Base-by-base conservation (phyloP, 1,140 invertebrate species). In the Drosophila teissieri region DNA sequence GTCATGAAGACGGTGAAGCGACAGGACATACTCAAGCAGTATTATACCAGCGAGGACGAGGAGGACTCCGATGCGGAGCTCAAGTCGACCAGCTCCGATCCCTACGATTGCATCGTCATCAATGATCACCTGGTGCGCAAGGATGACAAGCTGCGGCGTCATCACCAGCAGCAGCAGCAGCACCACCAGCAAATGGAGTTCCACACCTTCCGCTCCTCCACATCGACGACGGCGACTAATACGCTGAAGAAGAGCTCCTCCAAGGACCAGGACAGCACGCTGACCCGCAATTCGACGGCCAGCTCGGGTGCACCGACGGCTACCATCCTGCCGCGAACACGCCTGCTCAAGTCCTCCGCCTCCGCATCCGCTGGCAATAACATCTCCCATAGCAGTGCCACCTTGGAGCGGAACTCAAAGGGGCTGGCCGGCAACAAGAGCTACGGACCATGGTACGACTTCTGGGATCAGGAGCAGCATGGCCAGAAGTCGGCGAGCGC, bases 381-480 rank as follows among this genome's bases (percentile, higher is more conserved):
- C 11, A 46, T 89, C 80, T 82, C 68, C 73, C 76, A 79, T 69
- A 78, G 63, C 49, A 89, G 80, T 55, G 81, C 82, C 63, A 92
- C 89, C 12, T 51, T 91, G 62, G 90, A 91, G 44, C 77, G 80
- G 8, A 91, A 91, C 40, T 68, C 78, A 2, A 78, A 81, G 55
- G 62, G 75, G 48, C 61, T 86, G 62, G 88, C 48, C 90, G 91
- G 49, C 74, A 92, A 73, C 36, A 95, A 96, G 75, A 96, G 96
- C 64, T 97, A 96, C 90, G 96, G 96, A 1, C 96, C 96, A 0
- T 98, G 97, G 97, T 97, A 97, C 82, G 96, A 97, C 92, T 94
- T 97, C 40, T 97, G 96, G 96, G 96, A 95, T 69, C 91, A 91
- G 68, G 76, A 91, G 27, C 86, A 90, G 48, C 90, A 91, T 24